phyloP scores from a whole-genome alignment of 2,797 vertebrate genomes.

The Saxicola maurus region DNA sequence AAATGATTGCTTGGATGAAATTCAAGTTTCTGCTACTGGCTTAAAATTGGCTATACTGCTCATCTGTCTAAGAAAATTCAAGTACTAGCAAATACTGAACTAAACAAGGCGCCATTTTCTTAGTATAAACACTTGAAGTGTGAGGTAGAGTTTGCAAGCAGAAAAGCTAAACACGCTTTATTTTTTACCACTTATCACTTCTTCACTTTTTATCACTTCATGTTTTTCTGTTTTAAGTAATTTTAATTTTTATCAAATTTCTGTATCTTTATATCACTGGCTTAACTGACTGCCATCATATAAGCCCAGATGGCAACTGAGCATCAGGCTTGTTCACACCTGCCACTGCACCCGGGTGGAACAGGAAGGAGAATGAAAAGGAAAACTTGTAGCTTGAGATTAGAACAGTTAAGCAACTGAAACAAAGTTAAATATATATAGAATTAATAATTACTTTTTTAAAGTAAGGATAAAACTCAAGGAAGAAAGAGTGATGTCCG shows the following conservation, averaged over 20 bases:
- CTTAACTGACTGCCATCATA: neutral
- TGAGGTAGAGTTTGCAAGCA: neutral
- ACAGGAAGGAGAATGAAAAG: neutral
- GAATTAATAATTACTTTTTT: no score
- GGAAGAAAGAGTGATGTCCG: neutral
- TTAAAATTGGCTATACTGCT: neutral
- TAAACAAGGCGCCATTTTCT: neutral
- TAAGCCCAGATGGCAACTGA: neutral
- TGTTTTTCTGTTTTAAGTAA: neutral
- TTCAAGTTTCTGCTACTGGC: neutral
- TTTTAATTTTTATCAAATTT: neutral
- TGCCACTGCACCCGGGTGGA: neutral
- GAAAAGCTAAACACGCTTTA: neutral
- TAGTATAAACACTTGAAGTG: neutral
- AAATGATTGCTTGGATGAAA: neutral
- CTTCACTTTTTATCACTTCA: neutral
- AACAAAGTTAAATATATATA: neutral
- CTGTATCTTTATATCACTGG: neutral
- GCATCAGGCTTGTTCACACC: neutral
- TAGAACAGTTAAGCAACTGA: neutral
- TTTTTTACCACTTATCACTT: neutral
- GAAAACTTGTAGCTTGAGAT: neutral
- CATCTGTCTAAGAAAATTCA: neutral
- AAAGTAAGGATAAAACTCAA: no score
- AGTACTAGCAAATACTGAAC: neutral